Conservation (phyloP, 2,888 invertebrate species). For the Eilema caniola region DNA sequence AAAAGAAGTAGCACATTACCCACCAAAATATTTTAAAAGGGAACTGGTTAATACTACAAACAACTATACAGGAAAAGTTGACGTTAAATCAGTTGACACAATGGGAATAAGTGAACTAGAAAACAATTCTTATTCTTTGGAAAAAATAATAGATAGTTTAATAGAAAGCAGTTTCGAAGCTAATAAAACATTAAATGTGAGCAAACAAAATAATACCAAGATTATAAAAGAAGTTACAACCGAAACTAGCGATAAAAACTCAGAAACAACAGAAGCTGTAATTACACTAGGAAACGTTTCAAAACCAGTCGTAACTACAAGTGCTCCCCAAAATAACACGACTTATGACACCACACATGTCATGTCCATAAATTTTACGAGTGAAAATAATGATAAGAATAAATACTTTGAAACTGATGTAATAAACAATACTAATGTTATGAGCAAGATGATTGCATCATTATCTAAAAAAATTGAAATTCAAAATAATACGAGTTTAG, state of each 20-base stretch:
- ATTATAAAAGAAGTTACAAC: slow-evolving; percentile 12
- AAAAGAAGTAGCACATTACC: slow-evolving; percentile 37
- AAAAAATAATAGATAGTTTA: slow-evolving; percentile 68
- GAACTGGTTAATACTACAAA: slow-evolving; percentile 58
- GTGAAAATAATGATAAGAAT: slow-evolving; percentile 56
- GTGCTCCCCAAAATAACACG: background rate
- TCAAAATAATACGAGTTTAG: slow-evolving; percentile 69
- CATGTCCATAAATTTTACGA: slow-evolving; percentile 53
- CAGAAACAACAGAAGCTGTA: slow-evolving; percentile 7
- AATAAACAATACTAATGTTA: slow-evolving; percentile 42
- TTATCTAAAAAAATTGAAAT: slow-evolving; percentile 68
- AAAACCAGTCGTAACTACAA: background rate
- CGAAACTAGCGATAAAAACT: slow-evolving; percentile 9
- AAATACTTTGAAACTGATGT: slow-evolving; percentile 46
- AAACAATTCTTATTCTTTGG: slow-evolving; percentile 61
- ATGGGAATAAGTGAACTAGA: slow-evolving; percentile 56
- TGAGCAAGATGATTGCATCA: slow-evolving; percentile 62
- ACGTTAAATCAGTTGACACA: slow-evolving; percentile 51
- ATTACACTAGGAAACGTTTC: slow-evolving; percentile 15
- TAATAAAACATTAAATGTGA: slow-evolving; percentile 39
- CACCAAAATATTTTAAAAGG: slow-evolving; percentile 67
- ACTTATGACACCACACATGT: slow-evolving; percentile 39
- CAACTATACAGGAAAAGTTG: slow-evolving; percentile 36
- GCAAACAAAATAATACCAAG: slow-evolving; percentile 25
- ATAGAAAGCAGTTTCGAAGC: slow-evolving; percentile 62